Evolutionary conservation across 2,113 vertebrate genomes (phyloP), one percentile per base, ranked within the genome.

Genomic region (Oncorhynchus kisutch): DNA sequence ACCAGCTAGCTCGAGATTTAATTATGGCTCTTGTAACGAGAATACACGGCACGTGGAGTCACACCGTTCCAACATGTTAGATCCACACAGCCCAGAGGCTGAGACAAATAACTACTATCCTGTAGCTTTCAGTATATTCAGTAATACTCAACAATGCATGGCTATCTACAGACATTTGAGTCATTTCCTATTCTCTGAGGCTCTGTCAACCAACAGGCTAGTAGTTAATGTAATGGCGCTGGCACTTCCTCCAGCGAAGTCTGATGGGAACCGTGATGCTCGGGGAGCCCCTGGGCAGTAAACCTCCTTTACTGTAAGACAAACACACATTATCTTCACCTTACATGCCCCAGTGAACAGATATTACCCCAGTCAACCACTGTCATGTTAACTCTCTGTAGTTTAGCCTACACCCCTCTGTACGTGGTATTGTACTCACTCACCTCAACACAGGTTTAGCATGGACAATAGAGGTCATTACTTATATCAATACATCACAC

Each of bases 1-100:
- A 45, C 39, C 9, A 24, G 70, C 75, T 75, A 77, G 81, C 48
- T 16, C 5, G 14, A 54, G 16, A 54, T 54, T 5, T 54, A 18
- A 54, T 54, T 54, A 54, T 14, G 13, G 12, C 51, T 54, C 16
- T 54, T 1, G 51, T 54, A 54, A 2, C 0, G 5, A 54, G 51
- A 54, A 18, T 16, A 18, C 16, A 54, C 5, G 6, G 79, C 71
- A 60, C 82, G 74, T 29, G 60, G 72, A 86, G 84, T 81, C 79
- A 82, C 77, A 48, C 82, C 75, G 80, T 82, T 85, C 73, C 69
- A 77, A 80, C 80, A 82, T 74, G 74, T 59, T 69, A 76, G 8
- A 76, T 29, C 76, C 76, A 79, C 79, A 76, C 59, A 62, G 75
- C 74, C 78, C 20, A 67, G n/a, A 69, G 72, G 5, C 45, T 48